Base-by-base conservation (phyloP, 1,140 invertebrate species). In the Leptopilina boulardi region DNA sequence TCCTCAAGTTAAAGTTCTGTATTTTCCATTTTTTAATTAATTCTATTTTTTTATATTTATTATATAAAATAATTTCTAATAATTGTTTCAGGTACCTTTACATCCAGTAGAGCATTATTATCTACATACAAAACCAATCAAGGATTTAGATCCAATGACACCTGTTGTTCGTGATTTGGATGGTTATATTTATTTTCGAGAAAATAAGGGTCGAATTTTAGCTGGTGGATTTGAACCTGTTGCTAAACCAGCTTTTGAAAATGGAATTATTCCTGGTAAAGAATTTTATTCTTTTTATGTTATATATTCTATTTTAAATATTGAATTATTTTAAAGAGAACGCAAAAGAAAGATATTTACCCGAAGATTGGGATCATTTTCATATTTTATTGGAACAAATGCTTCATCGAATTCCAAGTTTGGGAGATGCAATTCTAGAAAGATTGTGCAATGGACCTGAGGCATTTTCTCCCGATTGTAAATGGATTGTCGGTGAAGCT, bases 291-390 rank as follows among this genome's bases (percentile, higher is more conserved):
- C n/a, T n/a, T n/a, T n/a, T n/a, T n/a, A n/a, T n/a, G n/a, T n/a
- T n/a, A n/a, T n/a, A n/a, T n/a, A n/a, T n/a, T n/a, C n/a, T n/a
- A n/a, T n/a, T n/a, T n/a, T n/a, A n/a, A n/a, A n/a, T n/a, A n/a
- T n/a, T n/a, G n/a, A n/a, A n/a, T n/a, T n/a, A n/a, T n/a, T n/a
- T n/a, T n/a, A n/a, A n/a, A 89, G 92, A 89, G 74, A 90, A 83
- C 75, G 91, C 89, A 81, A 92, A 91, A 78, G 92, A 94, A 70
- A 91, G 95, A 41, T 92, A 93, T 85, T 89, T 96, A 70, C 93
- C 94, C 2, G 95, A 95, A 86, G 97, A 98, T 89, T 99, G 98
- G 98, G 98, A 99, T 91, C 97, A 98, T 86, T 99, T 99, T 91
- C 95, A 98, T 84, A 93, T 97, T 66, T 91, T 99, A 70, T 90